Base-by-base conservation (phyloP, 1,140 invertebrate genomes). In the Leucophenga varia region DNA sequence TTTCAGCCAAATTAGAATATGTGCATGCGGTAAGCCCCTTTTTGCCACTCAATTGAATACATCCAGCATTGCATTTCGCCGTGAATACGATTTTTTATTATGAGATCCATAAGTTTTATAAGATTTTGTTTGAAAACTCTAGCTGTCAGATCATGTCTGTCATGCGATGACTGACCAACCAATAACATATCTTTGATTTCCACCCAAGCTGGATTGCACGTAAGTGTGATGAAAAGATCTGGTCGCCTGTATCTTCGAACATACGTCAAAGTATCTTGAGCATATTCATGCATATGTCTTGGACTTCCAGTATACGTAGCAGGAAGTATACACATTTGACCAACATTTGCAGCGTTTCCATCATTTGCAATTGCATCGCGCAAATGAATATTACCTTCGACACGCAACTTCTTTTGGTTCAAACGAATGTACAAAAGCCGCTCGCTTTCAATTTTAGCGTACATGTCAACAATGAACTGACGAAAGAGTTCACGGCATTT, bases 31-130 rank as follows among this genome's bases (percentile, higher is more conserved):
- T 19, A 80, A 54, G 7, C 79, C 79, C 49, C 77, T 57, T 54
- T 80, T 81, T 82, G 77, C 70, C 76, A 82, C 61, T 82, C 78
- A 35, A 82, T 56, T 12, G 69, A 57, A 47, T 79, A 79, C 71
- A 80, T 74, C 35, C 54, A 72, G 46, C 70, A 75, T 20, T 56
- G 55, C 14, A 59, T 47, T 37, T 44, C n/a, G 14, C 78, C 76
- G 54, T 37, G 71, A 37, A 71, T 48, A 44, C 31, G 31, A 72
- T 72, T 49, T 63, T 74, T 70, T 52, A 52, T 57, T 14, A 81
- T 57, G 13, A 78, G 61, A 55, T 78, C 45, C 50, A 81, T 71
- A 3, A 83, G 45, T 32, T 61, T 55, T 53, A 72, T 76, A 16
- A 79, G 45, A 57, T 82, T 81, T 52, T 76, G 58, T 41, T 64